Evolutionary conservation across 2,888 invertebrate genomes (phyloP).

Genomic region (Aspidiotus rigidus): DNA sequence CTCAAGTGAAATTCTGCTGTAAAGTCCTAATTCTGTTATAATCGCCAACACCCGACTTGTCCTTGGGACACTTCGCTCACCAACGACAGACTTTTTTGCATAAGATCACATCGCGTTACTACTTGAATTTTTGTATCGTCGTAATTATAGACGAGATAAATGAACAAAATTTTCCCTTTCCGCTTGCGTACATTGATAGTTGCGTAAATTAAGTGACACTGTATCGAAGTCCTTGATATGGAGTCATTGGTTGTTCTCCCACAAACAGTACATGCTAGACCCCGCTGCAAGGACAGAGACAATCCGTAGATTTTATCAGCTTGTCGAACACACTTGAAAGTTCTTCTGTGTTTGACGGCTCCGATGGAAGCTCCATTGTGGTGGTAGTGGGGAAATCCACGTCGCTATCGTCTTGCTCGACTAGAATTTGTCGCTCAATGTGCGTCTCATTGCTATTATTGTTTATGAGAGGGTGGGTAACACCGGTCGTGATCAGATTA

Average conservation of each 20-base stretch:
- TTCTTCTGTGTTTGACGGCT: neutral
- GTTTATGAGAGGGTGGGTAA: too few relatives aligned
- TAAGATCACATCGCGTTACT: too few relatives aligned
- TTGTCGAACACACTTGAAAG: constrained; percentile 1
- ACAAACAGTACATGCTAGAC: constrained; percentile 28
- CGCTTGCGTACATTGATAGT: constrained; percentile 28
- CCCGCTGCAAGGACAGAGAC: constrained; percentile 29
- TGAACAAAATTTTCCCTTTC: constrained; percentile 23
- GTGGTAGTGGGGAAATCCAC: neutral
- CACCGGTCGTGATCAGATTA: neutral
- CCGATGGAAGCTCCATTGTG: too few relatives aligned
- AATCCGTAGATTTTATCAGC: constrained; percentile 6
- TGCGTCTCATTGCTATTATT: constrained; percentile 13
- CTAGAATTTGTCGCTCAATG: neutral
- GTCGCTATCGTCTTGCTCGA: neutral
- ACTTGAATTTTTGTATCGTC: too few relatives aligned
- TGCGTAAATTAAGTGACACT: constrained; percentile 35
- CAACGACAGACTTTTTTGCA: too few relatives aligned
- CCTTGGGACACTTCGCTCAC: too few relatives aligned
- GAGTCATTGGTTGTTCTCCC: constrained; percentile 32
- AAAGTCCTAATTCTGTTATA: too few relatives aligned
- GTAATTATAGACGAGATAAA: too few relatives aligned
- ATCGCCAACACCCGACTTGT: too few relatives aligned
- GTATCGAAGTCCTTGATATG: constrained; percentile 28
- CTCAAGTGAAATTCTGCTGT: too few relatives aligned